A percentile compares a stretch with the other conserved stretches of the same genome.
Evolutionary conservation across 2,888 invertebrate species (phyloP).

Genomic region (Leptinotarsa haldemani): DNA sequence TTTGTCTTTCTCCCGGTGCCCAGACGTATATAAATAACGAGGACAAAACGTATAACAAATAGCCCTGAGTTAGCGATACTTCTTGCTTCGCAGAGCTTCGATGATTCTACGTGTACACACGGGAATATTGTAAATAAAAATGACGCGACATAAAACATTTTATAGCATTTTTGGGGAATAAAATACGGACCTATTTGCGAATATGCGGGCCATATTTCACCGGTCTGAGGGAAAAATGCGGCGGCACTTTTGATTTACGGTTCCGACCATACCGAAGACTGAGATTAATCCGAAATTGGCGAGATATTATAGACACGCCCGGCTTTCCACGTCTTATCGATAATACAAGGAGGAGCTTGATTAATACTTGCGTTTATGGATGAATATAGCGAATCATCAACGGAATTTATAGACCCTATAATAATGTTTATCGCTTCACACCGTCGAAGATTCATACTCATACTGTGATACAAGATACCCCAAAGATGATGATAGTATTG

Average conservation of each 20-base stretch:
- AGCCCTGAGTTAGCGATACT: constrained; percentile 11
- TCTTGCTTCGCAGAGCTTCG: constrained; percentile 5
- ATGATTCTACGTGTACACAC: constrained; percentile 32
- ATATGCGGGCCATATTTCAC: constrained; percentile 58
- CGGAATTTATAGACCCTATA: no score
- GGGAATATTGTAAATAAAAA: constrained; percentile 45
- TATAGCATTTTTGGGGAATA: constrained; percentile 49
- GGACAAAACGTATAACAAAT: constrained; percentile 15
- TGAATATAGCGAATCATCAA: not conserved
- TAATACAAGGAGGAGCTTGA: not conserved
- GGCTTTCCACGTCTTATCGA: constrained; percentile 34
- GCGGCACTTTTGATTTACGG: constrained; percentile 57
- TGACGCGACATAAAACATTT: constrained; percentile 45
- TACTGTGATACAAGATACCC: no score
- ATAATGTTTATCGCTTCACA: no score
- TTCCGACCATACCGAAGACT: constrained; percentile 50
- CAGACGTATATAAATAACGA: constrained; percentile 10
- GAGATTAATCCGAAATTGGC: constrained; percentile 58
- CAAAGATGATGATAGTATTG: no score
- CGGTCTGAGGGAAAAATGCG: constrained; percentile 55
- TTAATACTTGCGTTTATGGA: no score
- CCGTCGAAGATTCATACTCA: no score
- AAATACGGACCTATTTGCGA: constrained; percentile 57
- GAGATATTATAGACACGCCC: constrained; percentile 45
- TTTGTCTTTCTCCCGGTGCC: not conserved